Evolutionary conservation across 2,888 invertebrate species (phyloP), one percentile per base, ranked within the genome.

Genomic region (Aporophyla lueneburgensis): DNA sequence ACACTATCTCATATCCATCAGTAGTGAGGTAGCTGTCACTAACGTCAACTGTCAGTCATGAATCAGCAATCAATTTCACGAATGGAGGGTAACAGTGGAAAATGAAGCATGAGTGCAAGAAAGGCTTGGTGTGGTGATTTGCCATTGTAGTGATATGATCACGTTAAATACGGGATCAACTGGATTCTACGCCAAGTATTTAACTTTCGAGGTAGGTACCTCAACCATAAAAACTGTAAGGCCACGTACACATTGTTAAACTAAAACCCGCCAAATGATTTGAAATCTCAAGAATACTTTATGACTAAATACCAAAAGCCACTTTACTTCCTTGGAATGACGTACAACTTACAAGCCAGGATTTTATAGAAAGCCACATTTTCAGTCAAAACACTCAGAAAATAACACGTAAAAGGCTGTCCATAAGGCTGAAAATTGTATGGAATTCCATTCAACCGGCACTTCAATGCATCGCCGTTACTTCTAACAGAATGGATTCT

Each of bases 391-490:
- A 75, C 66, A 51, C 43, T 71, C 40, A 19, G 24, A 72, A 67
- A 72, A 76, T 58, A 70, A 43, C 40, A 75, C 72, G 62, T 80
- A 80, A 72, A 70, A 54, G 16, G 12, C 43, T 62, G 40, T 14
- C 43, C 46, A 56, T 69, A 82, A 66, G 71, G 56, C 27, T 66
- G 59, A 69, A 79, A 82, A 65, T 79, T 58, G 62, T 33, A 49
- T 79, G 49, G 33, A 69, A 53, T 40, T 46, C 46, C 54, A 53
- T 71, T 75, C 40, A n/a, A 66, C 68, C 27, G 59, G 33, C 79
- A 82, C 59, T 82, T 71, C 78, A 74, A 81, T 74, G 74, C 74
- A 81, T 81, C 33, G 75, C 72, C 69, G 77, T 75, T 75, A 78
- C 63, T 76, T 79, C 74, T 71, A 74, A 86, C 72, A 78, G 75